Percentiles rank a stretch among this genome's conserved stretches.
These are phyloP conservation scores for Argyresthia goedartella DNA, from an alignment of 2,888 invertebrate species.

Conservation along the genomic window DNA sequence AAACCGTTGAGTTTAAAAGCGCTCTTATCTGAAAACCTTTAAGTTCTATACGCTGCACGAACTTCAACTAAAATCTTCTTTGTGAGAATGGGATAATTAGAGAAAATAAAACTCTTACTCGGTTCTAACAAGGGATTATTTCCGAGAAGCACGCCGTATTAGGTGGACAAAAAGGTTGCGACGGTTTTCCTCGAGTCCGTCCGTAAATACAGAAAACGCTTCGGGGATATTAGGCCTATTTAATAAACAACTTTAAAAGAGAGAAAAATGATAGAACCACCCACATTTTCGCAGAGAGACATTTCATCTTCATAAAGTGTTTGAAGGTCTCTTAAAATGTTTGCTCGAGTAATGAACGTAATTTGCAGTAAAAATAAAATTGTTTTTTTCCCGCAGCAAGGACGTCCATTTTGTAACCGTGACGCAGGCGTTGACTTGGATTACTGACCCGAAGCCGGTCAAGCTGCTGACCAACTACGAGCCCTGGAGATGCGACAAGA, in stretches of 20 bases:
- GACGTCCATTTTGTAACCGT: constrained; percentile 90
- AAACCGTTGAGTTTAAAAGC: neutral
- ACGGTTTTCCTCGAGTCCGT: too few species aligned
- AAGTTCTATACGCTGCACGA: constrained; percentile 3
- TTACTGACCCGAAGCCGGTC: constrained; percentile 84
- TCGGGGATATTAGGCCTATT: too few species aligned
- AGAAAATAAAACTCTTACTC: neutral
- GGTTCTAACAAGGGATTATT: neutral
- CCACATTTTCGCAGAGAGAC: too few species aligned
- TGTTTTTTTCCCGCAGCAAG: constrained; percentile 62
- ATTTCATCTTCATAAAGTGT: too few species aligned
- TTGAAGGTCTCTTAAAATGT: too few species aligned
- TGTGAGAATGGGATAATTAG: constrained; percentile 3
- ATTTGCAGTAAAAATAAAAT: too few species aligned
- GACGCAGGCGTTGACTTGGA: constrained; percentile 91
- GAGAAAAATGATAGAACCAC: too few species aligned
- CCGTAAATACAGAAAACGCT: too few species aligned
- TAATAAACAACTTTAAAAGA: too few species aligned
- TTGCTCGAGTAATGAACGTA: too few species aligned
- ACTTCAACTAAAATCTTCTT: constrained; percentile 2
- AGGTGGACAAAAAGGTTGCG: neutral
- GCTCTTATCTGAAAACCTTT: constrained; percentile 1
- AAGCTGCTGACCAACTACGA: constrained; percentile 80
- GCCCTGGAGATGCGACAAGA: constrained; percentile 85
- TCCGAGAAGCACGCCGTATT: neutral